Conservation (phyloP, 1,140 invertebrate genomes). For the Apolygus lucorum region DNA sequence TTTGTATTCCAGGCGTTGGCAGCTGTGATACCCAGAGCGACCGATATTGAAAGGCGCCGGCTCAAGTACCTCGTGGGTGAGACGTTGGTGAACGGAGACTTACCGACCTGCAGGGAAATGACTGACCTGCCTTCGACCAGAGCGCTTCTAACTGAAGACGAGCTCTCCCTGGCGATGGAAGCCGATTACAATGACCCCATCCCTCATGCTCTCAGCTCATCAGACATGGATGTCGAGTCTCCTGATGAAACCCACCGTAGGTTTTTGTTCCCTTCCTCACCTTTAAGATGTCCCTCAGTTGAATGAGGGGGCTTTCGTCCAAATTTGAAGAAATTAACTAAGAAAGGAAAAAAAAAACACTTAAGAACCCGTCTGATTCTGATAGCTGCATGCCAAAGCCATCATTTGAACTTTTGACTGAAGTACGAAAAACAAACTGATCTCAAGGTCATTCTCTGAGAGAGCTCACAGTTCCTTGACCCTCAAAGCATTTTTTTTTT, state of each 20-base stretch:
- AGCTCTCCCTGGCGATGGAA: conserved; percentile 4
- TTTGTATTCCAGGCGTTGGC: conserved; percentile 43
- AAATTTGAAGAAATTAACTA: no score
- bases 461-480: no score
- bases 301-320: no score
- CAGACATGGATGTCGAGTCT: conserved; percentile 11
- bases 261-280: no score
- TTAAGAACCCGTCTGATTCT: no score
- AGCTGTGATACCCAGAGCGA: conserved; percentile 43
- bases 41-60: conserved; percentile 42
- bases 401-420: no score
- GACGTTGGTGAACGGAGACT: conserved; percentile 40
- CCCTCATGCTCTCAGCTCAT: conserved; percentile 6
- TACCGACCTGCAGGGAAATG: conserved; percentile 31
- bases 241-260: not conserved
- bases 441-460: no score
- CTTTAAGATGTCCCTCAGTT: no score
- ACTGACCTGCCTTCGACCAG: not conserved
- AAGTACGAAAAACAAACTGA: no score
- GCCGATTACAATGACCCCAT: conserved; percentile 21
- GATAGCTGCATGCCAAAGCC: no score
- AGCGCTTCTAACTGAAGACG: conserved; percentile 11
- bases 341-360: no score
- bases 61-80: conserved; percentile 42
- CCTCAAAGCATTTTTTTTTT: no score